Evolutionary conservation across 1,140 invertebrate genomes (phyloP).

Genomic region (Panonychus citri): DNA sequence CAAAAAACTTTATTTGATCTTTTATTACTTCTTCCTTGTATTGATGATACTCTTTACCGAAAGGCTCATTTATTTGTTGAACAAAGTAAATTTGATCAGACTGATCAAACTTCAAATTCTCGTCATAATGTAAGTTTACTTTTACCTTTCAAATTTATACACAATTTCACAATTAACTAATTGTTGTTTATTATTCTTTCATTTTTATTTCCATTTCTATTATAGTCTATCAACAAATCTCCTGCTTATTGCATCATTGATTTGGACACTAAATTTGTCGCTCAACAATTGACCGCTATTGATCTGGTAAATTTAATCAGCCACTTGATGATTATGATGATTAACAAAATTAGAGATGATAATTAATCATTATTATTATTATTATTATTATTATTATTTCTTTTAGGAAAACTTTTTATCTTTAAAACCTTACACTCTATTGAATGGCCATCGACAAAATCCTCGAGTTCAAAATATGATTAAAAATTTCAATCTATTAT

Average conservation of each 20-base stretch:
- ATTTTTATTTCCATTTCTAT: not conserved
- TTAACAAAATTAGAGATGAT: not conserved
- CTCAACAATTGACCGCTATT: slow-evolving; percentile 12
- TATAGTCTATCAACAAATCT: not conserved
- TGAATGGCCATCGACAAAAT: slow-evolving; percentile 3
- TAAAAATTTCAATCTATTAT: slow-evolving; percentile 11
- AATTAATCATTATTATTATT: not conserved
- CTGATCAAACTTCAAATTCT: not conserved
- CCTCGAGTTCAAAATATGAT: slow-evolving; percentile 9
- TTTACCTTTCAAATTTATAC: not conserved
- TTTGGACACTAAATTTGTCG: slow-evolving; percentile 10
- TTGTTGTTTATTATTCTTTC: not conserved
- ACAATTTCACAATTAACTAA: no score
- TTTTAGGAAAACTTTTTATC: slow-evolving; percentile 11
- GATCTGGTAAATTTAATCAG: slow-evolving; percentile 8
- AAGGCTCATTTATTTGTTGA: not conserved
- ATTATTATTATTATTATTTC: not conserved
- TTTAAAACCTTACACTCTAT: slow-evolving; percentile 9
- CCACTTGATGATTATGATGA: not conserved
- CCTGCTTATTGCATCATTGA: slow-evolving; percentile 4
- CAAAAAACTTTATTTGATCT: slow-evolving; percentile 1
- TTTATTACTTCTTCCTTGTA: slow-evolving; percentile 1
- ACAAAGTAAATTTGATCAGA: not conserved
- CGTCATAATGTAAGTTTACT: not conserved
- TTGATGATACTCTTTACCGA: slow-evolving; percentile 7